A percentile compares a stretch with the other conserved stretches of the same genome.
Conservation (phyloP, 2,888 invertebrate species). For the Dynastes grantii region DNA sequence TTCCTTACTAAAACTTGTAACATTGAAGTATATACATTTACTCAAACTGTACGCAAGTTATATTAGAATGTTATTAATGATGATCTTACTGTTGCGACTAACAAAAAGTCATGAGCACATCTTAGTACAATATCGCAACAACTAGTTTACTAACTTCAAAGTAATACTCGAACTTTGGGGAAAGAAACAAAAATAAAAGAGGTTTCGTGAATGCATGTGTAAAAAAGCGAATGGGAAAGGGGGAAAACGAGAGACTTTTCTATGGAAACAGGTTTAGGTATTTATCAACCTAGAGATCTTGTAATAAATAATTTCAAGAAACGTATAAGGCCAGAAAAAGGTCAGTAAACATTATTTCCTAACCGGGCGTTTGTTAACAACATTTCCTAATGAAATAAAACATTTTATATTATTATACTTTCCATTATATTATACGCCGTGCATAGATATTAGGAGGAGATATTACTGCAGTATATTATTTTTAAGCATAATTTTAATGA, state of each 20-base stretch:
- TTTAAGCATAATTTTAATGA: too few relatives aligned
- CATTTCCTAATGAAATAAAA: constrained; percentile 50
- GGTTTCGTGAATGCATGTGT: constrained; percentile 1
- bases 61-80: too few relatives aligned
- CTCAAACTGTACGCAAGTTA: neutral
- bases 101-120: neutral
- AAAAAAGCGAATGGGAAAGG: constrained; percentile 9
- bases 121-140: neutral
- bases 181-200: neutral
- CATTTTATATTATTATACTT: constrained; percentile 16
- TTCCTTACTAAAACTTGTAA: too few relatives aligned
- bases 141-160: neutral
- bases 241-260: constrained; percentile 45
- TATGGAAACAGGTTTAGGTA: constrained; percentile 48
- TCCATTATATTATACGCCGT: constrained; percentile 12
- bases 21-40: too few relatives aligned
- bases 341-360: constrained; percentile 50
- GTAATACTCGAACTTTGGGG: neutral
- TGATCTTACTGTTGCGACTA: too few relatives aligned
- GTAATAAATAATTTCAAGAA: constrained; percentile 52
- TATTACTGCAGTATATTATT: neutral
- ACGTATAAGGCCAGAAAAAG: constrained; percentile 44
- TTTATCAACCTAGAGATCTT: constrained; percentile 49
- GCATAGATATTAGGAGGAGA: neutral
- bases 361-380: constrained; percentile 40